Evolutionary conservation across 2,888 invertebrate genomes (phyloP), one percentile per base, ranked within the genome.

Genomic region (Lordiphosa andalusiaca): DNA sequence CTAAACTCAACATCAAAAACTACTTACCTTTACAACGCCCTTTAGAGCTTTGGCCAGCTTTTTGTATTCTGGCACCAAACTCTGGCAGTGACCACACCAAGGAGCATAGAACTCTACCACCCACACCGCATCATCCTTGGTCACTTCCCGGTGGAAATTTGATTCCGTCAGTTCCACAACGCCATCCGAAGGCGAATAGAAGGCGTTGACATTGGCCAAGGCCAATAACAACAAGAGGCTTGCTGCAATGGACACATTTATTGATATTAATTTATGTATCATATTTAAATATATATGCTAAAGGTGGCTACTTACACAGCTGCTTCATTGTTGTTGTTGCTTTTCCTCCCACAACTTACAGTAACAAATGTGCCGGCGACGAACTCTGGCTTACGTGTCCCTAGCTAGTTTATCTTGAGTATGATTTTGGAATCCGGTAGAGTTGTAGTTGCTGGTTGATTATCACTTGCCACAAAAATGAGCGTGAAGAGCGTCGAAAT

Each of bases 41-140:
- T 97, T 98, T 0, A 99, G 90, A 0, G 97, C 98, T 70, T 92
- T 93, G 1, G 99, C 98, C 49, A 96, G 94, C 91, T 98, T 98
- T 65, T 95, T 93, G 90, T 98, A 99, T 87, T 98, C 98, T 1
- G 98, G 95, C 40, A 94, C 96, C 40, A 99, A 91, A 63, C 92
- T 93, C 89, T 98, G 94, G 90, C 99, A 96, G 86, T 96, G 96
- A 9, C 96, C 96, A 48, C 96, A 98, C 98, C 98, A 99, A 0
- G 98, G 98, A 0, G 99, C 98, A 64, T 71, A 89, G 62, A 89
- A 89, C 87, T 99, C 98, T 1, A 99, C 96, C 57, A 99, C 90
- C 98, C 98, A 99, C 21, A 99, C 91, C 73, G 94, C 93, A 88
- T 98, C 95, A 69, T 96, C 93, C 70, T 95, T 92, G 44, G 93